phyloP scores from a whole-genome alignment of 2,888 invertebrate species.

The Halictus quadricinctus region DNA sequence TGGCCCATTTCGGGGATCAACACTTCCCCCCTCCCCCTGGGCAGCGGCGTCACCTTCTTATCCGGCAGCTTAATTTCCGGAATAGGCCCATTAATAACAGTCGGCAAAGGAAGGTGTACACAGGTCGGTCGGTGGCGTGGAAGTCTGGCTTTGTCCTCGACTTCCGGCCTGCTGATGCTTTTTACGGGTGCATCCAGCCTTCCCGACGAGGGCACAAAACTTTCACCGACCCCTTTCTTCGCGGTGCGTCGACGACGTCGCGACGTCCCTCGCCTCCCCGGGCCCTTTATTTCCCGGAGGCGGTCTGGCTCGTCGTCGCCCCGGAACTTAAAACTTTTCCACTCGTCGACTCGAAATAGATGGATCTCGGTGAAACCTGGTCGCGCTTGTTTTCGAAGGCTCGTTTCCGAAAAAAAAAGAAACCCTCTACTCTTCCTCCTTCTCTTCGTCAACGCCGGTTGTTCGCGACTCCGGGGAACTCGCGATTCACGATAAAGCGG shows the following conservation, averaged over 20 bases:
- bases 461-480: not conserved
- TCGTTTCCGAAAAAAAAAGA: conserved; percentile 11
- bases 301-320: conserved; percentile 51
- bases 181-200: conserved; percentile 63
- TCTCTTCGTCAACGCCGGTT: not conserved
- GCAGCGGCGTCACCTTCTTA: conserved; percentile 29
- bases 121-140: conserved; percentile 58
- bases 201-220: conserved; percentile 70
- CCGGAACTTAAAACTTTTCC: conserved; percentile 58
- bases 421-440: not conserved
- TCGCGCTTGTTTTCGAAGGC: conserved; percentile 45
- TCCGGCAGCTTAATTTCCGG: conserved; percentile 71
- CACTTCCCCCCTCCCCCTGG: not conserved
- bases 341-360: conserved; percentile 58
- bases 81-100: conserved; percentile 74
- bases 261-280: conserved; percentile 31
- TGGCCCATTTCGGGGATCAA: conserved; percentile 8
- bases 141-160: conserved; percentile 75
- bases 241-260: not conserved
- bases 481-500: conserved; percentile 19
- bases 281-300: conserved; percentile 46
- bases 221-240: conserved; percentile 70
- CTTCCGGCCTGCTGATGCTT: conserved; percentile 71
- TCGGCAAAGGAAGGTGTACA: conserved; percentile 65
- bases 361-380: conserved; percentile 50